Base-by-base conservation (phyloP, 2,113 vertebrate genomes). In the Mustelus asterias region DNA sequence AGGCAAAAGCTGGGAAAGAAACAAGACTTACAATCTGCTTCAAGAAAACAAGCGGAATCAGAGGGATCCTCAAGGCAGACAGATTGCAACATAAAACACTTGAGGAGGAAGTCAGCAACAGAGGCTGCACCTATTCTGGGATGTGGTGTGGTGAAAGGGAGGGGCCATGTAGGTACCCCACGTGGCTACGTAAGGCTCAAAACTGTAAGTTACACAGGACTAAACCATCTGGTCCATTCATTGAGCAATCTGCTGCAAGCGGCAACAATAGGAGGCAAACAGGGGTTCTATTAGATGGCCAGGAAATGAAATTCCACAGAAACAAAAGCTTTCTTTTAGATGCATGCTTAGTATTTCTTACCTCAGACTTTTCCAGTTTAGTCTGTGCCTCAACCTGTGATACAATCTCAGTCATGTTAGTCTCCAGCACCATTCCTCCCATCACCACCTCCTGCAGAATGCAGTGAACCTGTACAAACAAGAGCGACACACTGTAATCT, bases 381-480 rank as follows among this genome's bases (percentile, higher is more conserved):
- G 98, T 98, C 96, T 99, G 99, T 67, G 99, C 97, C 96, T 99
- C 99, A 20, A 99, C 98, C 97, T 99, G 99, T 0, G 98, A 98
- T 20, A 99, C 98, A 0, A 99, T 99, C 97, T 99, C 99, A 26
- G 98, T 99, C 99, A 99, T 99, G 97, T 99, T 99, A 96, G 99
- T 99, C 97, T 99, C 99, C 97, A 99, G 96, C 72, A 99, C 99
- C 99, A 99, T 99, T 0, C 99, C 99, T 0, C 99, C 99, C 96
- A 99, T 99, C 96, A 99, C 99, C 97, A 99, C 98, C 97, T 99
- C 98, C 97, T 99, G 98, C 93, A 99, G 96, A 97, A 99, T 99
- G 69, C 95, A 96, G 95, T 96, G 96, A 16, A 96, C 96, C 96
- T 97, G 69, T 29, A 60, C 26, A 58, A 54, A 85, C 13, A 54